A percentile compares a stretch with the other conserved stretches of the same genome.
Conservation (phyloP, 2,113 vertebrate genomes). For the Equus quagga region DNA sequence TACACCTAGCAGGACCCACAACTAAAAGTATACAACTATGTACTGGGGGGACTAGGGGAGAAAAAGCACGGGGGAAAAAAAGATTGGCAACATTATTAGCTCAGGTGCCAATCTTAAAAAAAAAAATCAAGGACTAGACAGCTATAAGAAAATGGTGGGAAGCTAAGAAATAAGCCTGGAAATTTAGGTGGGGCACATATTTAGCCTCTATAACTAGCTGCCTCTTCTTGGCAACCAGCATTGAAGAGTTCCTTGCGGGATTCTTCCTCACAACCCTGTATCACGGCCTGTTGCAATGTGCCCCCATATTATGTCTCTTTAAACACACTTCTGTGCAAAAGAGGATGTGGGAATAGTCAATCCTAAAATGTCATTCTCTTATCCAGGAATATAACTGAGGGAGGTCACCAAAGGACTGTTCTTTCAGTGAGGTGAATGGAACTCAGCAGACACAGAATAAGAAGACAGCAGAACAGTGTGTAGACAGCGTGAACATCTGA, state of each 20-base stretch:
- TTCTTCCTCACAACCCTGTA: background rate
- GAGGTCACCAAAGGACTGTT: background rate
- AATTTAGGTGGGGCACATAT: background rate
- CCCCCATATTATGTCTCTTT: background rate
- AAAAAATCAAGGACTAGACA: background rate
- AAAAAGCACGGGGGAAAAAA: too few species aligned
- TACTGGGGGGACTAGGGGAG: too few species aligned
- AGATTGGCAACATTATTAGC: too few species aligned
- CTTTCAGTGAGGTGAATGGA: background rate
- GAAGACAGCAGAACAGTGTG: background rate
- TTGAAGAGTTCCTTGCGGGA: background rate
- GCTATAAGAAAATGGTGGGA: background rate
- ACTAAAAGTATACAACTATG: too few species aligned
- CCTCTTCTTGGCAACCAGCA: background rate
- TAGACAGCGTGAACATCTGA: background rate
- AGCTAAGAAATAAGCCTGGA: background rate
- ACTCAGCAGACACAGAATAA: background rate
- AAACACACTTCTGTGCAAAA: background rate
- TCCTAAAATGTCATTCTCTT: background rate
- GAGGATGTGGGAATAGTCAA: background rate
- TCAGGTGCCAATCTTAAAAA: too few species aligned
- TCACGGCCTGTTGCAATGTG: background rate
- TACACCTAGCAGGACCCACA: too few species aligned
- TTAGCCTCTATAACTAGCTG: background rate
- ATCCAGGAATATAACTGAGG: background rate